Evolutionary conservation across 1,140 invertebrate genomes (phyloP), one percentile per base, ranked within the genome.

Genomic region (Halictus rubicundus): DNA sequence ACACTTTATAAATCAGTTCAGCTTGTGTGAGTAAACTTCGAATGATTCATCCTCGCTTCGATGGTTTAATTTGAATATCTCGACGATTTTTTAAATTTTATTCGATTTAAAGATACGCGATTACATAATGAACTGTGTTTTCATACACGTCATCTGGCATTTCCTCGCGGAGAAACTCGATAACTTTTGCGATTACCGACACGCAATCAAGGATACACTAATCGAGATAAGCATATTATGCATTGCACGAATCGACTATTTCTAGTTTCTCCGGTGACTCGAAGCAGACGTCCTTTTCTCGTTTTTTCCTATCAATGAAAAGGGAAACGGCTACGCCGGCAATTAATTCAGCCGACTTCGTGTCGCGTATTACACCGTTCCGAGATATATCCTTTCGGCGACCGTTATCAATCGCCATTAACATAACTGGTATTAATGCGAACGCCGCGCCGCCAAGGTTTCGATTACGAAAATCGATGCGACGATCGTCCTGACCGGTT

Each of bases 371-470:
- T 60, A 61, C 16, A 16, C 5, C 42, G 16, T 74, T 23, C 37
- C 23, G 21, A n/a, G 77, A 60, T 74, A 66, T 52, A 66, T 74
- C 37, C 63, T 10, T 57, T 69, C 19, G n/a, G 37, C 49, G 32
- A 66, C 14, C 32, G 76, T 60, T 37, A 68, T 74, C 54, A 71
- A 39, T 74, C 23, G 37, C n/a, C 42, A 78, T 78, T 72, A 65
- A 54, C 76, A 72, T 72, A 78, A 78, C 76, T 65, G 76, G 76
- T 78, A 72, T 72, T 64, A 72, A 78, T 27, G 75, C 25, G 42
- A 52, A 6, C 37, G 52, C 42, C 27, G 19, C 23, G 21, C 39
- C 66, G 19, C 69, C 66, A 69, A 69, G 54, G 74, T 49, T 77
- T 2, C 54, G 66, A 77, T 77, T 76, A 69, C 52, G 73, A 76